Evolutionary conservation across 2,797 vertebrate species (phyloP).

Genomic region (Paratrypauchen microcephalus): DNA sequence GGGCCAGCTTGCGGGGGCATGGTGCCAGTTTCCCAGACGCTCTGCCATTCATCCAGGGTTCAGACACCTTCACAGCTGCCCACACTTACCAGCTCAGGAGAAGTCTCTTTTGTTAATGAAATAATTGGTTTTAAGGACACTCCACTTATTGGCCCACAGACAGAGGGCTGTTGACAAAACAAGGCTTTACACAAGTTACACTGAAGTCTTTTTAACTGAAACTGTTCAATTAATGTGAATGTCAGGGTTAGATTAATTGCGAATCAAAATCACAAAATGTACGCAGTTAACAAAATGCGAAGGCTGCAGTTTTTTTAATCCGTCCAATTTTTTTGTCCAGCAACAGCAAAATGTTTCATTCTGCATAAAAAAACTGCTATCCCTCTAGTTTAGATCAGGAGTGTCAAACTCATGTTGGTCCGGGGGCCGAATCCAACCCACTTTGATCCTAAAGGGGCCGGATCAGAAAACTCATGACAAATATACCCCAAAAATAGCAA

Average conservation of each 20-base stretch:
- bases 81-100: slow-evolving; percentile 24
- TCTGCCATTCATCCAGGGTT: slow-evolving; percentile 31
- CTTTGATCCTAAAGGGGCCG: no score
- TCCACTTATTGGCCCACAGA: neutral
- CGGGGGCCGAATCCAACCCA: no score
- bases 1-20: slow-evolving; percentile 12
- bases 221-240: neutral
- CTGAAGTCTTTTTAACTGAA: neutral
- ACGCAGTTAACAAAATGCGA: no score
- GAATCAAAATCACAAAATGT: no score
- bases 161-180: neutral
- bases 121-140: slow-evolving; percentile 5
- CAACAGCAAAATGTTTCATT: no score
- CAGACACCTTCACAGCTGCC: slow-evolving; percentile 11
- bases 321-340: no score
- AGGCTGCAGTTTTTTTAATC: neutral
- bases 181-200: neutral
- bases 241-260: no score
- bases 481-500: no score
- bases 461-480: no score
- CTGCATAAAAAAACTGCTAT: no score
- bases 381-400: no score
- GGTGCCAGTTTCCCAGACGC: slow-evolving; percentile 39
- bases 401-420: no score
- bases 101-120: slow-evolving; percentile 12